Evolutionary conservation across 2,888 invertebrate species (phyloP), one percentile per base, ranked within the genome.

Genomic region (Sphecodes monilicornis): DNA sequence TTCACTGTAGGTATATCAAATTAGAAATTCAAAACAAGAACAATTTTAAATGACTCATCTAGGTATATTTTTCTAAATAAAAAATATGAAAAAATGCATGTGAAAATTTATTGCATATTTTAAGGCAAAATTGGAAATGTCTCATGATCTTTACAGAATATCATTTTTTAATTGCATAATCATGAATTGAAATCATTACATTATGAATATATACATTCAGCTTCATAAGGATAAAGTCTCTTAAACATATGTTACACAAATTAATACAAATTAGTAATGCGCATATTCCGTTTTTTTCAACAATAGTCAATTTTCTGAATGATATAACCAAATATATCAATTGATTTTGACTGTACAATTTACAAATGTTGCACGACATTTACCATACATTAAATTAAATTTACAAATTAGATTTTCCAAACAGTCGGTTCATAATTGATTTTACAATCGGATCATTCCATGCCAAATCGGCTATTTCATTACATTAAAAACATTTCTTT

Each of bases 71-170:
- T 43, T 43, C 32, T 77, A 72, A 72, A 57, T 78, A 76, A 86
- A 78, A 75, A 41, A 72, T 83, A 83, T 80, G 22, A 83, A 80
- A 86, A 76, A 72, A 78, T 75, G 43, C 77, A n/a, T 60, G 32
- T 68, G 57, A 18, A 0, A n/a, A 57, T 80, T 60, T 74, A 71
- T 80, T 77, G 54, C 75, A 46, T 68, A 69, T 78, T 36, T 66
- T 69, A 71, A 82, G 64, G 66, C 54, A 70, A 78, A 79, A 82
- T 26, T 78, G 46, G 68, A 77, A 78, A 71, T 50, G 50, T 76
- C 66, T 54, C 57, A 50, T 54, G 29, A 10, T 69, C 54, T 36
- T 22, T 66, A 71, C 76, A 57, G 36, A 39, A 41, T 18, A 46
- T 39, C 60, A 22, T 76, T 16, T 50, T 57, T 43, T 32, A 77